Evolutionary conservation across 64 coral and sea anemone genomes (phyloP).

Genomic region (Montipora sp.): DNA sequence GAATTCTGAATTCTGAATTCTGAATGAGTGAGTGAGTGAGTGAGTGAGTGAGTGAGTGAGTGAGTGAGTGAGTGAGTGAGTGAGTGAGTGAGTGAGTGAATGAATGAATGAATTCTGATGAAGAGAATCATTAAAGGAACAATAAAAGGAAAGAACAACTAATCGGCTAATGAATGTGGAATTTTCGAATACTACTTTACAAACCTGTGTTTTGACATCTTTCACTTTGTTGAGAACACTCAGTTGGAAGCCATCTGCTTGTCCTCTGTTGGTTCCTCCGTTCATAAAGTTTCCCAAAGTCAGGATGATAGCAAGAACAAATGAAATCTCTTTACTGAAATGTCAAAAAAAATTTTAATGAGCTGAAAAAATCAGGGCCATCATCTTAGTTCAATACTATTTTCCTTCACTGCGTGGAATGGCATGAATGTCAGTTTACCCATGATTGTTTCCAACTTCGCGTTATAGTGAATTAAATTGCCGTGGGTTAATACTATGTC

Average conservation of each 20-base stretch:
- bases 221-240: slow-evolving; percentile 79
- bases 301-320: slow-evolving; percentile 79
- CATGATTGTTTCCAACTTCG: no score
- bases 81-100: no score
- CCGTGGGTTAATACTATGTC: no score
- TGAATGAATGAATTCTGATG: no score
- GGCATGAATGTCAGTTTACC: no score
- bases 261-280: slow-evolving; percentile 86
- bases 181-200: not conserved
- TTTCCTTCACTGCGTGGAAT: not conserved
- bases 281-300: slow-evolving; percentile 99
- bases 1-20: not conserved
- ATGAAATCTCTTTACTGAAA: slow-evolving; percentile 80
- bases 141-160: no score
- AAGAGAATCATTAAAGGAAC: no score
- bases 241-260: slow-evolving; percentile 95
- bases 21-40: not conserved
- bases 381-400: no score
- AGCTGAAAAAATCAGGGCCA: no score
- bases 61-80: no score
- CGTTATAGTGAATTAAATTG: no score
- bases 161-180: not conserved
- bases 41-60: not conserved
- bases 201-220: slow-evolving; percentile 94
- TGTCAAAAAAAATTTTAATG: not conserved